These are phyloP conservation scores for Sympetrum striolatum DNA, from an alignment of 2,888 invertebrate genomes.

Conservation along the genomic window DNA sequence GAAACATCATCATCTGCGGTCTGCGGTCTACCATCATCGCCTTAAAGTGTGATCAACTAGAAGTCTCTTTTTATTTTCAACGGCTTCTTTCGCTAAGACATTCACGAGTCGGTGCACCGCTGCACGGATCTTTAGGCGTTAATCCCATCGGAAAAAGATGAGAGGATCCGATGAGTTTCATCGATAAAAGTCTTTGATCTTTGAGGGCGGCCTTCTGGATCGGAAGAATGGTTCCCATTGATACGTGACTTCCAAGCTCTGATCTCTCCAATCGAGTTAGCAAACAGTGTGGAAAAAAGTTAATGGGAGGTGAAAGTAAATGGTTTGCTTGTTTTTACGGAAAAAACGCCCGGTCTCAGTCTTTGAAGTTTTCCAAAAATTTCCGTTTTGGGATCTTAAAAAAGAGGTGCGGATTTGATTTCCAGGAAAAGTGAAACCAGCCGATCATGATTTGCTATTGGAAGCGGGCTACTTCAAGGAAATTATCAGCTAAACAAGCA, in stretches of 20 bases:
- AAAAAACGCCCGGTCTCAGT: too few relatives aligned
- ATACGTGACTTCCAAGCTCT: background rate
- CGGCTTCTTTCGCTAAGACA: background rate
- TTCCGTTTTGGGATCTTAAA: background rate
- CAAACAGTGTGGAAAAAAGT: background rate
- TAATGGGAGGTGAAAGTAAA: background rate
- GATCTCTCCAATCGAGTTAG: background rate
- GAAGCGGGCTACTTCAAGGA: too few relatives aligned
- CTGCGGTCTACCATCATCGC: background rate
- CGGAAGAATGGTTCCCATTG: background rate
- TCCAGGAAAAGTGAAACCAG: too few relatives aligned
- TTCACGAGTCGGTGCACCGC: conserved; percentile 6
- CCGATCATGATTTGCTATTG: too few relatives aligned
- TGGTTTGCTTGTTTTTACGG: background rate
- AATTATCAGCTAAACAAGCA: too few relatives aligned
- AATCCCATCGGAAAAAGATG: background rate
- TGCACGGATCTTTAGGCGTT: conserved; percentile 1
- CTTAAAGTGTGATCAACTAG: background rate
- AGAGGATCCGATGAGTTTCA: background rate
- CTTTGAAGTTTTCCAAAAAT: too few relatives aligned
- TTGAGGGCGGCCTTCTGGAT: background rate
- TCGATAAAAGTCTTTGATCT: background rate
- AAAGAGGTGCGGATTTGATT: background rate
- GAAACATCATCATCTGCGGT: background rate
- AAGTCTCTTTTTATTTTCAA: background rate